These are phyloP conservation scores for Orchestia grillus DNA, from an alignment of 1,140 invertebrate genomes.

Conservation along the genomic window DNA sequence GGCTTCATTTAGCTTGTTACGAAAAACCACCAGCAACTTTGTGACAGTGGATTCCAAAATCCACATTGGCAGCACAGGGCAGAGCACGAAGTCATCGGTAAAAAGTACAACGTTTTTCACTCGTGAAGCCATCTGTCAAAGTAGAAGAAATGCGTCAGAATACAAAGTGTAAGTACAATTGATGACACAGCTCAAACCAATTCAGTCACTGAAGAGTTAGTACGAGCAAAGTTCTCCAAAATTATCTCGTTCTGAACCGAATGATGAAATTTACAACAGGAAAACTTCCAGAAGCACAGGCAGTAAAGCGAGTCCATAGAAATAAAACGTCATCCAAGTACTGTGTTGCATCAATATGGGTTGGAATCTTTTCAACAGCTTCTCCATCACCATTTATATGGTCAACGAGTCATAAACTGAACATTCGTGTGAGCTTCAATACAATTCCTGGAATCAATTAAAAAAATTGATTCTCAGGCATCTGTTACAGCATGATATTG, in stretches of 20 bases:
- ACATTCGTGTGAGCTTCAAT: not conserved
- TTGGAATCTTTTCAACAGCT: not conserved
- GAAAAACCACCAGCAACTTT: too few relatives aligned
- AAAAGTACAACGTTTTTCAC: too few relatives aligned
- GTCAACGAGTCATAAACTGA: not conserved
- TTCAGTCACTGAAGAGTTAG: not conserved
- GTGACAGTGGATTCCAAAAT: too few relatives aligned
- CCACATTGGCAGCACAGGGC: too few relatives aligned
- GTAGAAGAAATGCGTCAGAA: not conserved
- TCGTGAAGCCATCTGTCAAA: not conserved
- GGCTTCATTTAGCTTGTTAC: too few relatives aligned
- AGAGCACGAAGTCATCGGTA: too few relatives aligned
- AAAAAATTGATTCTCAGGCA: too few relatives aligned
- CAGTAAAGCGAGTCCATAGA: not conserved
- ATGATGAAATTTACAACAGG: not conserved
- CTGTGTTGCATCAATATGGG: not conserved
- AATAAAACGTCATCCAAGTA: not conserved
- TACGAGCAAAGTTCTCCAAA: not conserved
- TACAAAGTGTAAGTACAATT: not conserved
- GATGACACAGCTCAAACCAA: not conserved
- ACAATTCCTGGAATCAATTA: too few relatives aligned
- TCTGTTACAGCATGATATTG: too few relatives aligned
- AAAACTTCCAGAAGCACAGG: not conserved
- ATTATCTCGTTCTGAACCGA: not conserved
- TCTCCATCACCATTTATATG: not conserved